These are phyloP conservation scores for Glossophaga mutica DNA, from an alignment of 2,797 vertebrate genomes.

Conservation along the genomic window DNA sequence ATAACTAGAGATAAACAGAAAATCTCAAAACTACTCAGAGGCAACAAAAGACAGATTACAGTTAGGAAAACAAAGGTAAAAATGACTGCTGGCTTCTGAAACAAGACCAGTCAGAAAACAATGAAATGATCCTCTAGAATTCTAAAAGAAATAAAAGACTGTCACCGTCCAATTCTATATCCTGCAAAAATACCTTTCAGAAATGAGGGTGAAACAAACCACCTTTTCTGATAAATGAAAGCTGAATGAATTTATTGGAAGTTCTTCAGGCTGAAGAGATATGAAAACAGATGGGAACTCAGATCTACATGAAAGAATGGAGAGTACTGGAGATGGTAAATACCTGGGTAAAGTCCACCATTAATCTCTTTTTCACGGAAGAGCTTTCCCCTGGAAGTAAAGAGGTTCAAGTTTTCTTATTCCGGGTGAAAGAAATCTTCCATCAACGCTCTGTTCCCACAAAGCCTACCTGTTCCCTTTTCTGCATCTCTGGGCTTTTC, in stretches of 20 bases:
- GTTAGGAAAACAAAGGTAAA: background rate
- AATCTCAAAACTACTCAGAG: background rate
- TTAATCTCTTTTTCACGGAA: background rate
- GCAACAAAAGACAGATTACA: background rate
- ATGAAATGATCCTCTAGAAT: background rate
- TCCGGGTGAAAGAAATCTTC: background rate
- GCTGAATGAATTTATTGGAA: constrained; percentile 42
- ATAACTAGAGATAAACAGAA: background rate
- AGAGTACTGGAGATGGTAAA: background rate
- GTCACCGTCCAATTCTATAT: constrained; percentile 36
- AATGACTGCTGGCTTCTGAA: constrained; percentile 5
- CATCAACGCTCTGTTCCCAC: background rate
- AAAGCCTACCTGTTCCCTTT: background rate
- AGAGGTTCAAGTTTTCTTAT: background rate
- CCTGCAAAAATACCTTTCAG: constrained; percentile 49
- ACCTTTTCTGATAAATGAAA: constrained; percentile 18
- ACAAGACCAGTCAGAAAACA: background rate
- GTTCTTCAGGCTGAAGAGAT: constrained; percentile 40
- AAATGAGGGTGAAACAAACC: constrained; percentile 40
- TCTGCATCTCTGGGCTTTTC: background rate
- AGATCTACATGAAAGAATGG: background rate
- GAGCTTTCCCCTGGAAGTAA: background rate
- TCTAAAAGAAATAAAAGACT: constrained; percentile 31
- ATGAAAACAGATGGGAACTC: constrained; percentile 39
- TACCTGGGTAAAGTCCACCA: background rate